A percentile compares a stretch with the other conserved stretches of the same genome.
Conservation (phyloP, 2,797 vertebrate genomes). For the Clarias laeviceps region DNA sequence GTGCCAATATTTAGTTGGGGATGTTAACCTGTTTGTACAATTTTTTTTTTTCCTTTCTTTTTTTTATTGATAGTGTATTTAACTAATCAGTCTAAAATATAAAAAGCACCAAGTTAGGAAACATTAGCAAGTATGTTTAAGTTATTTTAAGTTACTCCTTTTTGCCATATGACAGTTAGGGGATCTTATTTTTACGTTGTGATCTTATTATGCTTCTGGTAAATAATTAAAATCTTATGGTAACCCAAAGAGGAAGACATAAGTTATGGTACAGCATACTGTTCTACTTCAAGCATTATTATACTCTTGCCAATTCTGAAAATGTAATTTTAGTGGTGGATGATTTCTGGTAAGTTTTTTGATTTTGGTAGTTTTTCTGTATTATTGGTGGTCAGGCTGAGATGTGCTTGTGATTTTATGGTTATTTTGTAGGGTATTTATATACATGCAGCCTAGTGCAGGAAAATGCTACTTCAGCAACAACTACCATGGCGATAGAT, state of each 20-base stretch:
- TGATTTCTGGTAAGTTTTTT: constrained; percentile 5
- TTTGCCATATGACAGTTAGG: constrained; percentile 8
- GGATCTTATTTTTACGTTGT: neutral
- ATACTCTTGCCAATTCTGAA: neutral
- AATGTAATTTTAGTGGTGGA: neutral
- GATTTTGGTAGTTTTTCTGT: neutral
- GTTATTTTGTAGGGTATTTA: constrained; percentile 63
- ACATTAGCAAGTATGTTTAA: neutral
- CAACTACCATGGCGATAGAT: constrained; percentile 42
- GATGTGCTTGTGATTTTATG: constrained; percentile 3
- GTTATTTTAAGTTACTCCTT: neutral
- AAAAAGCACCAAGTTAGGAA: neutral
- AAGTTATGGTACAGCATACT: neutral
- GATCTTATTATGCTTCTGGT: constrained; percentile 30
- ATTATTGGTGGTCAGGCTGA: neutral
- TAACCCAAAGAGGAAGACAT: neutral
- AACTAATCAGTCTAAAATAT: neutral
- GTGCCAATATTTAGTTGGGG: constrained; percentile 13
- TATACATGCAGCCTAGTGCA: constrained; percentile 65
- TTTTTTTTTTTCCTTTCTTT: neutral
- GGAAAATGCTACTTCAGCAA: constrained; percentile 58
- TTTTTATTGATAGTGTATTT: neutral
- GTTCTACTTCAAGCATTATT: neutral
- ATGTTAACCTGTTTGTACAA: constrained; percentile 34
- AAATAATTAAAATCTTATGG: neutral